Evolutionary conservation across 2,113 vertebrate genomes (phyloP), one percentile per base, ranked within the genome.

Genomic region (Toxostoma redivivum): DNA sequence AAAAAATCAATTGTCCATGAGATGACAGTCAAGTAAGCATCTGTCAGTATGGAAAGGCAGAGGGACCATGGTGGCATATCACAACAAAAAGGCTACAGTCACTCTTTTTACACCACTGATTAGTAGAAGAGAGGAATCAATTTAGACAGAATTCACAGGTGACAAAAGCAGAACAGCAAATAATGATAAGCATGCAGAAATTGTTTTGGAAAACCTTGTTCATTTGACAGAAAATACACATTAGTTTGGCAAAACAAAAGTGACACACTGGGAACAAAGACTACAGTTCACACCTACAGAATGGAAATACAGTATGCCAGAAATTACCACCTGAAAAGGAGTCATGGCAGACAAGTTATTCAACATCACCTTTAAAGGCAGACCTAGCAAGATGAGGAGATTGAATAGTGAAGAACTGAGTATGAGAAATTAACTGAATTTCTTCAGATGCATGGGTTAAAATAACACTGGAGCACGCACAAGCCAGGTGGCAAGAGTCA

Each of bases 81-180:
- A 82, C 37, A 76, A 85, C 25, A 19, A 74, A 86, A 90, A 90
- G 31, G 53, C 82, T 82, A 69, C 37, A 56, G 12, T 80, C 45
- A 74, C 23, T 67, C 48, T 82, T 79, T 84, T 88, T 88, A 85
- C 79, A 69, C 65, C 81, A 57, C 66, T 76, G 62, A 91, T 90
- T 67, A 89, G 44, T 0, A 66, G 30, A 89, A 78, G 69, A 74
- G 45, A 88, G 24, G 58, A 95, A 95, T 82, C 65, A 90, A 82
- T 88, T 79, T 51, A 93, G 37, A 33, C 45, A 65, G 93, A 88
- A 82, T 65, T 67, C 78, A 48, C 58, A 56, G 67, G 79, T 37
- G 57, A 90, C 70, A 96, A 92, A 88, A 94, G 62, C 71, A 82
- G 62, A 92, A 77, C n/a, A 80, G 81, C 30, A 85, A 93, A 80